These are phyloP conservation scores for Thelaira solivaga DNA, from an alignment of 2,888 invertebrate species.

Conservation along the genomic window DNA sequence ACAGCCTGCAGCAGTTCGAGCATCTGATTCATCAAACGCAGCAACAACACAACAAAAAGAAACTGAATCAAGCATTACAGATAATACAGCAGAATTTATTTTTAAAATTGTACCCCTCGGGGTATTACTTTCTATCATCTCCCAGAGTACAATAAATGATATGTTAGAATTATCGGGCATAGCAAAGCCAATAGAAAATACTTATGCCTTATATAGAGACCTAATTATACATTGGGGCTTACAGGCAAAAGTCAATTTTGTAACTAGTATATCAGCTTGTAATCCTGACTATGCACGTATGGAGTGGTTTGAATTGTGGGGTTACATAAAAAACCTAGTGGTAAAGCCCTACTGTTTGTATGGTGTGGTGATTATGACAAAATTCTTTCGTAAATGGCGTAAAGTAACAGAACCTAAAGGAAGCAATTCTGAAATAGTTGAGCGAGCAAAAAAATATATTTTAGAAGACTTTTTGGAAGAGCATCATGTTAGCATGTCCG, in stretches of 20 bases:
- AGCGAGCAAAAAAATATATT: conserved; percentile 79
- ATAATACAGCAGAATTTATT: conserved; percentile 65
- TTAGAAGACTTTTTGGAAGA: conserved; percentile 79
- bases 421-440: conserved; percentile 69
- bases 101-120: conserved; percentile 71
- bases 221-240: conserved; percentile 73
- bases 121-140: conserved; percentile 70
- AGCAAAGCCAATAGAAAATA: conserved; percentile 69
- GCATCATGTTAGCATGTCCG: conserved; percentile 74
- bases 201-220: conserved; percentile 71
- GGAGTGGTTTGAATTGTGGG: conserved; percentile 72
- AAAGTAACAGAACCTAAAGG: conserved; percentile 67
- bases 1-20: conserved; percentile 41
- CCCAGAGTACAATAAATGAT: conserved; percentile 72
- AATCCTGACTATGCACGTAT: conserved; percentile 72
- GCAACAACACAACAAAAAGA: conserved; percentile 30
- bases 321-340: conserved; percentile 73
- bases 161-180: conserved; percentile 70
- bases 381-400: conserved; percentile 75
- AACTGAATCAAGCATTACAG: conserved; percentile 40
- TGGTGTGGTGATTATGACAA: conserved; percentile 74
- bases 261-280: conserved; percentile 73
- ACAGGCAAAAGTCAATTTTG: conserved; percentile 72
- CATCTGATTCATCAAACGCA: conserved; percentile 39
- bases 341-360: conserved; percentile 76